These are phyloP conservation scores for Brachystomella parvula DNA, from an alignment of 1,140 invertebrate genomes.

Conservation along the genomic window DNA sequence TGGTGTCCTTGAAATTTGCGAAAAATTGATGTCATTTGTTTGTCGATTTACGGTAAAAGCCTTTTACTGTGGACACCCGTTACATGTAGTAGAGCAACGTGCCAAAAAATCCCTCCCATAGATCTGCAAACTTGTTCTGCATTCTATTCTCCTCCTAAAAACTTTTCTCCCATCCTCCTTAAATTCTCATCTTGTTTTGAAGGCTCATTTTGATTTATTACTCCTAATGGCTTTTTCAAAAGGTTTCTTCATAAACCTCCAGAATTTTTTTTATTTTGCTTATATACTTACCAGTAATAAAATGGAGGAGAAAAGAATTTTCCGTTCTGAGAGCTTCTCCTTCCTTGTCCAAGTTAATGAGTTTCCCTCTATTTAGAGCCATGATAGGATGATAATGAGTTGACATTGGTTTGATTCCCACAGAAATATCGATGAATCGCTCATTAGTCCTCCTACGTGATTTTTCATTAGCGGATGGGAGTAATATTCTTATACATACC, in stretches of 20 bases:
- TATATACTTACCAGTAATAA: background rate
- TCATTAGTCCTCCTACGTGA: conserved; percentile 33
- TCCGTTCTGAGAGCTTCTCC: no score
- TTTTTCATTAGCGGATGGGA: conserved; percentile 37
- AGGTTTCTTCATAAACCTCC: background rate
- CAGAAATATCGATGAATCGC: conserved; percentile 37
- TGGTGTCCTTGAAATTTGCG: no score
- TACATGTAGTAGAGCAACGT: no score
- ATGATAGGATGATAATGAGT: background rate
- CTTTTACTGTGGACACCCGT: no score
- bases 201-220: conserved; percentile 6
- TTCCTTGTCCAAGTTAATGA: background rate
- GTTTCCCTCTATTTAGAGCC: background rate
- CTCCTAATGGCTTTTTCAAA: background rate
- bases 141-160: no score
- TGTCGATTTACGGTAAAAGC: no score
- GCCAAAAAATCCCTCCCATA: no score
- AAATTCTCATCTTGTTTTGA: conserved; percentile 10
- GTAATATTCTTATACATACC: conserved; percentile 35
- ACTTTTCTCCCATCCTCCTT: no score
- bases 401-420: conserved; percentile 9
- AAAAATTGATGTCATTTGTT: no score
- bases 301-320: background rate
- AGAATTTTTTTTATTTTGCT: background rate
- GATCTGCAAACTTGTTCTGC: no score